Percentiles rank a stretch among this genome's conserved stretches.
Conservation (phyloP, 2,888 invertebrate species). For the Lycophotia porphyrea region DNA sequence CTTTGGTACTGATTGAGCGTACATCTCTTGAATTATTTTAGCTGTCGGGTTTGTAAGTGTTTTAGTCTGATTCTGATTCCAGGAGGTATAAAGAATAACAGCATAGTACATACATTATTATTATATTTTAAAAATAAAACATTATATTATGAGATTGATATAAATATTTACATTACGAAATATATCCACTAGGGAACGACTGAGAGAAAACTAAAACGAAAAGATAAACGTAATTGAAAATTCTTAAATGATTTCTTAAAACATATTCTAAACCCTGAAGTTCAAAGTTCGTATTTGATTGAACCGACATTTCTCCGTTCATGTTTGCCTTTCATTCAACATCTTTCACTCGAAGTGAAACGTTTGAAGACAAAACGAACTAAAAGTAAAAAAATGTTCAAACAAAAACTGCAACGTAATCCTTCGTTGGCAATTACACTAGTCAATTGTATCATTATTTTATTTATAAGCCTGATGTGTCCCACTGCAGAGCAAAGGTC, state of each 20-base stretch:
- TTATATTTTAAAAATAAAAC: neutral
- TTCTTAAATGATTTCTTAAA: neutral
- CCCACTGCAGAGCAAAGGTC: too few species aligned
- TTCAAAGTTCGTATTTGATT: neutral
- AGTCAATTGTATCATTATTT: neutral
- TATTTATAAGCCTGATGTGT: too few species aligned
- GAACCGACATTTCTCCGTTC: neutral
- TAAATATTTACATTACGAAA: neutral
- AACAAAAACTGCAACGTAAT: neutral
- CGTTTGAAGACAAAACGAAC: neutral
- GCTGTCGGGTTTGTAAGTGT: conserved; percentile 7
- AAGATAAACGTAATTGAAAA: neutral
- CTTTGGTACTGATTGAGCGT: conserved; percentile 45
- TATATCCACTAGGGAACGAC: neutral
- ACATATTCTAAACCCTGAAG: neutral
- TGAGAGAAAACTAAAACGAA: neutral
- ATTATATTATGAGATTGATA: neutral
- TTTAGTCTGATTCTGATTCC: neutral
- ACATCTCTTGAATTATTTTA: conserved; percentile 42
- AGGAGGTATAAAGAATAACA: neutral
- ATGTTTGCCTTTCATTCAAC: neutral
- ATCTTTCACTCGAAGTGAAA: neutral
- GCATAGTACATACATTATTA: neutral
- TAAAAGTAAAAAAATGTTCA: neutral
- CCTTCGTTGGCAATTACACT: neutral